These are phyloP conservation scores for Holothuria leucospilota DNA, from an alignment of 53 echinoderm and acorn worm species.

Conservation along the genomic window DNA sequence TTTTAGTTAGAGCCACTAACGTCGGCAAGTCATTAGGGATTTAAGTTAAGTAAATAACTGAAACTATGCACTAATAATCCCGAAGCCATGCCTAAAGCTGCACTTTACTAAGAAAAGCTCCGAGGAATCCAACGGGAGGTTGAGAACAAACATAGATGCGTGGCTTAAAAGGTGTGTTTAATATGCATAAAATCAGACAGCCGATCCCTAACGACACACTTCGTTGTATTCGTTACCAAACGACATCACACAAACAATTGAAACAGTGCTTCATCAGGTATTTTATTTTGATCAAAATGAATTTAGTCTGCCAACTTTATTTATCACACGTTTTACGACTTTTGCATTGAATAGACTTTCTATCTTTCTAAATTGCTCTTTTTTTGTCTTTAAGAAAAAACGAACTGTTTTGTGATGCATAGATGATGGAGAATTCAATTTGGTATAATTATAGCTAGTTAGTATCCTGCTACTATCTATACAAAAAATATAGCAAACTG, in stretches of 20 bases:
- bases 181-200: conserved; percentile 31
- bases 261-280: too few species aligned
- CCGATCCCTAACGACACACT: conserved; percentile 17
- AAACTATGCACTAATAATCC: conserved; percentile 36
- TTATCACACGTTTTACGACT: too few species aligned
- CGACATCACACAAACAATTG: background rate
- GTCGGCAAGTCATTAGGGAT: conserved; percentile 15
- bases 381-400: too few species aligned
- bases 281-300: too few species aligned
- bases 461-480: too few species aligned
- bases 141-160: background rate
- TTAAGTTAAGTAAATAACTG: conserved; percentile 33
- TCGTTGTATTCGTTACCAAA: conserved; percentile 24
- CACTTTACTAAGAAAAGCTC: conserved; percentile 10
- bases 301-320: too few species aligned
- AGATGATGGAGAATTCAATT: too few species aligned
- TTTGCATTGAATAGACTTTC: too few species aligned
- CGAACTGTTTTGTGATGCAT: too few species aligned
- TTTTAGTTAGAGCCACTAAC: conserved; percentile 23
- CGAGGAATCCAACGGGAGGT: conserved; percentile 20
- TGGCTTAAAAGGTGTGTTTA: conserved; percentile 37
- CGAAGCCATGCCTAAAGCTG: conserved; percentile 3
- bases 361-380: too few species aligned
- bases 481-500: too few species aligned
- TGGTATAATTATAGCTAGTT: too few species aligned